Evolutionary conservation across 2,888 invertebrate genomes (phyloP).

Genomic region (Marronus borbonicus): DNA sequence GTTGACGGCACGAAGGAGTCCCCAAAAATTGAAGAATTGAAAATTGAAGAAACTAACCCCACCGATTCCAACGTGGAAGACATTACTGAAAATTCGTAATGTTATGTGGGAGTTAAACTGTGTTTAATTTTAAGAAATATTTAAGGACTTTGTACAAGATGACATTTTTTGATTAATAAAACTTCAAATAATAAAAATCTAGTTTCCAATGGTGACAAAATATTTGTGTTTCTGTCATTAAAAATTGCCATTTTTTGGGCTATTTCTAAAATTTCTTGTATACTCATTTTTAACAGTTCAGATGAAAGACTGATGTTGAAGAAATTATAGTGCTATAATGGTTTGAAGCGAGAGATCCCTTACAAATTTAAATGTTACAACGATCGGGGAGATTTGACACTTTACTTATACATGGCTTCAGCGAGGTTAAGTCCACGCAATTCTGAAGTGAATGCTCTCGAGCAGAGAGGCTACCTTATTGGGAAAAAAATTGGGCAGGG

Average conservation of each 20-base stretch:
- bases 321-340: conserved; percentile 54
- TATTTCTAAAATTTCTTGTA: conserved; percentile 54
- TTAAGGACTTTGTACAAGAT: conserved; percentile 21
- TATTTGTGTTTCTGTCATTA: conserved; percentile 57
- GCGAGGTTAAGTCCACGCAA: conserved; percentile 83
- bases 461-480: conserved; percentile 87
- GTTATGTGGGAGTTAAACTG: background rate
- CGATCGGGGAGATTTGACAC: conserved; percentile 50
- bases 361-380: conserved; percentile 54
- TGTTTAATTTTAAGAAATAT: background rate
- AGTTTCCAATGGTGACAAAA: conserved; percentile 57
- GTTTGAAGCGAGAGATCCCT: conserved; percentile 52
- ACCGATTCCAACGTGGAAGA: background rate
- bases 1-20: conserved; percentile 44
- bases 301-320: conserved; percentile 47
- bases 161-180: conserved; percentile 48
- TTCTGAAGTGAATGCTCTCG: conserved; percentile 89
- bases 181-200: conserved; percentile 52
- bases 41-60: conserved; percentile 36
- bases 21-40: conserved; percentile 33
- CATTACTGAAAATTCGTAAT: background rate
- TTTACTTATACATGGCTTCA: conserved; percentile 72
- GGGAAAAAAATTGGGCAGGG: conserved; percentile 93
- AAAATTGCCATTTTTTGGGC: conserved; percentile 54
- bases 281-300: conserved; percentile 52